Percentiles rank a stretch among this genome's conserved stretches.
phyloP scores from a whole-genome alignment of 2,113 vertebrate genomes.

The Saguinus midas region DNA sequence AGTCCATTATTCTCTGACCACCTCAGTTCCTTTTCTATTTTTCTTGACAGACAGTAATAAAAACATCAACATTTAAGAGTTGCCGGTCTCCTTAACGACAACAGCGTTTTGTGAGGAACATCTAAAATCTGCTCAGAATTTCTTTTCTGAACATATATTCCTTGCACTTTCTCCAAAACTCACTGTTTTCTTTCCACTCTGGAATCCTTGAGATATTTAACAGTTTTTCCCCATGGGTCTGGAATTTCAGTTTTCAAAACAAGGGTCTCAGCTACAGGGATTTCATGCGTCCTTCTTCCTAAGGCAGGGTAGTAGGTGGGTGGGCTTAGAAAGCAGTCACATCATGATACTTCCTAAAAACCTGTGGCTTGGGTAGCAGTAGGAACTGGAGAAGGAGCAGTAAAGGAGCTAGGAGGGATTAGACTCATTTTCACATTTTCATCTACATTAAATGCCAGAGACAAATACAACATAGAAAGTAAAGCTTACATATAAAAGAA shows the following conservation, averaged over 20 bases:
- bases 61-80: background rate
- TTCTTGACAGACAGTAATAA: background rate
- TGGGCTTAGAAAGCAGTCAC: background rate
- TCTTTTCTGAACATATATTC: background rate
- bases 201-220: background rate
- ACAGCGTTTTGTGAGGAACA: too few relatives aligned
- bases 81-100: background rate
- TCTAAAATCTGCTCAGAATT: background rate
- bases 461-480: background rate
- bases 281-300: accelerated
- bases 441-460: background rate
- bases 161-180: background rate
- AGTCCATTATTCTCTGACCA: background rate
- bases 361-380: background rate
- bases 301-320: too few relatives aligned
- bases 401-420: background rate
- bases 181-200: background rate
- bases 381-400: background rate
- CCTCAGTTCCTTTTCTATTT: background rate
- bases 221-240: too few relatives aligned
- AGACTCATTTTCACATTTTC: too few relatives aligned
- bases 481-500: too few relatives aligned
- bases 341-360: background rate
- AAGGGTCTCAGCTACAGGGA: background rate
- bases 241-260: background rate